A percentile compares a stretch with the other conserved stretches of the same genome.
These are phyloP conservation scores for Sander lucioperca DNA, from an alignment of 2,113 vertebrate species.

Conservation along the genomic window DNA sequence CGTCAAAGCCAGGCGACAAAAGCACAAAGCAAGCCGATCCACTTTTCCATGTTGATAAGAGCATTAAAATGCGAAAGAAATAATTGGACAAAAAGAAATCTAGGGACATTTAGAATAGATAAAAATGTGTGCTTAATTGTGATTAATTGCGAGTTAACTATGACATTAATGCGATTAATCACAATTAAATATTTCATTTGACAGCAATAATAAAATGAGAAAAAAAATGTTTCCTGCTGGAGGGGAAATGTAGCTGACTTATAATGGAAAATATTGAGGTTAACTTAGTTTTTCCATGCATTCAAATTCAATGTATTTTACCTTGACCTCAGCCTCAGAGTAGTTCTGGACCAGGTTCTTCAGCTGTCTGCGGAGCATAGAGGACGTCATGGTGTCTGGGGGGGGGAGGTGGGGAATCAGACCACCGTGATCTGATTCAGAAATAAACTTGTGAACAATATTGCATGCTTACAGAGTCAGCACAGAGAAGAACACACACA, in stretches of 20 bases:
- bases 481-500: too few relatives aligned
- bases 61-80: too few relatives aligned
- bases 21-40: too few relatives aligned
- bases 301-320: constrained; percentile 53
- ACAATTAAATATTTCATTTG: too few relatives aligned
- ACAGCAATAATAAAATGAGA: neutral
- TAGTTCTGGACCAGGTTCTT: constrained; percentile 95
- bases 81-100: too few relatives aligned
- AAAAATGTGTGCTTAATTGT: too few relatives aligned
- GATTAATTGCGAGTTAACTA: too few relatives aligned
- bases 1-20: too few relatives aligned
- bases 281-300: neutral
- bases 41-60: too few relatives aligned
- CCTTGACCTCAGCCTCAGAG: constrained; percentile 94
- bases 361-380: constrained; percentile 89
- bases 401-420: constrained; percentile 34
- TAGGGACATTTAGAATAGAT: too few relatives aligned
- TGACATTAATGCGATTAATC: too few relatives aligned
- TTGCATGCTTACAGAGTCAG: neutral
- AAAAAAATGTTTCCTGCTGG: neutral
- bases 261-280: accelerated
- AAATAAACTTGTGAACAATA: neutral
- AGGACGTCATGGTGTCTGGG: constrained; percentile 87
- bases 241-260: neutral
- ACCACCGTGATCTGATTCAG: constrained; percentile 42